Percentiles rank a stretch among this genome's conserved stretches.
These are phyloP conservation scores for Aegithalos caudatus DNA, from an alignment of 2,113 vertebrate species.

Conservation along the genomic window DNA sequence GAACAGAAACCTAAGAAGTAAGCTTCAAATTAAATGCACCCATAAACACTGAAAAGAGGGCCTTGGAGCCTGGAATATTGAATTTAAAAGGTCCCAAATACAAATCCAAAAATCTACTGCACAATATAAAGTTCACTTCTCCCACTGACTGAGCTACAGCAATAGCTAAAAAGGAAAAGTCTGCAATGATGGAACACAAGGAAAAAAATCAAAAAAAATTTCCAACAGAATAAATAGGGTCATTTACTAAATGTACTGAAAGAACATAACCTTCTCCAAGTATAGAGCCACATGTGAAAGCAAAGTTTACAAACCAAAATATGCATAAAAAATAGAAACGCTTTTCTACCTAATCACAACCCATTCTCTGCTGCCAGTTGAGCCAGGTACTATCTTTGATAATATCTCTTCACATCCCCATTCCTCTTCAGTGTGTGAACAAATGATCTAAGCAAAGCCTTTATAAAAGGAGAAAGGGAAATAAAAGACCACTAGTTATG, in stretches of 20 bases:
- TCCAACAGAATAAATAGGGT: background rate
- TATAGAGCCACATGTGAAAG: background rate
- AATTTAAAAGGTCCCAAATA: background rate
- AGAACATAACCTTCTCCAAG: background rate
- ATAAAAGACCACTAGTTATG: background rate
- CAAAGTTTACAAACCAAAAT: constrained; percentile 21
- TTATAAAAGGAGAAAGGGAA: background rate
- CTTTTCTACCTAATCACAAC: background rate
- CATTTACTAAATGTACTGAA: background rate
- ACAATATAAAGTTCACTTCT: background rate
- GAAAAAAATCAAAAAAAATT: background rate
- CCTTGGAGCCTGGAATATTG: background rate
- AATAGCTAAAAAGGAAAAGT: background rate
- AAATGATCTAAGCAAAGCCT: background rate
- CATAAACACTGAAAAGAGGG: background rate
- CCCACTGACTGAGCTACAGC: background rate
- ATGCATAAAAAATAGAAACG: background rate
- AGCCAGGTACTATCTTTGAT: background rate
- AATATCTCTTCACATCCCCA: background rate
- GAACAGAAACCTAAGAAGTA: background rate
- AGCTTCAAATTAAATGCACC: background rate
- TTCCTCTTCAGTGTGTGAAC: background rate
- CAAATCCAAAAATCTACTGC: background rate
- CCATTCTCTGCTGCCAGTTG: background rate
- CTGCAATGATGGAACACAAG: background rate